Conservation (phyloP, 2,797 vertebrate genomes). For the Anguilla marmorata region DNA sequence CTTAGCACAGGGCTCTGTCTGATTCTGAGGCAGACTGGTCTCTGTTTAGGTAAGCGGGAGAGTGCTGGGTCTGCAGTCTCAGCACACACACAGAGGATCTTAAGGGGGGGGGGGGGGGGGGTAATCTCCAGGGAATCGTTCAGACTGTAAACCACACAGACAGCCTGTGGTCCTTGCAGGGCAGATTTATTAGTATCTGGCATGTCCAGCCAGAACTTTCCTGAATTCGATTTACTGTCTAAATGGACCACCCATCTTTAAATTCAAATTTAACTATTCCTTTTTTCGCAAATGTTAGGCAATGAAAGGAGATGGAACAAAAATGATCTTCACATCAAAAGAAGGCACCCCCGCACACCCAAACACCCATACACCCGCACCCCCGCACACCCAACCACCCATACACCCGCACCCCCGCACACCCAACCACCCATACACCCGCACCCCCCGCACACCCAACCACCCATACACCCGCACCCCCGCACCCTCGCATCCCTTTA, state of each 20-base stretch:
- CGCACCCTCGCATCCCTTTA: too few species aligned
- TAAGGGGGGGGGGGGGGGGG: too few species aligned
- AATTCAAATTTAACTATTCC: background rate
- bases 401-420: too few species aligned
- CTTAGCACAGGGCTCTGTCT: background rate
- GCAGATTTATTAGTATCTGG: background rate
- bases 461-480: too few species aligned
- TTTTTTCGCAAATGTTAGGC: background rate
- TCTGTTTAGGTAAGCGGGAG: background rate
- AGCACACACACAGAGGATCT: background rate
- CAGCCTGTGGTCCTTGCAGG: background rate
- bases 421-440: too few species aligned
- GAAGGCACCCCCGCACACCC: too few species aligned
- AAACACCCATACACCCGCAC: too few species aligned
- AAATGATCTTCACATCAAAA: background rate
- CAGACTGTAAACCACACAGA: background rate
- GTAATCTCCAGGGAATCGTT: background rate
- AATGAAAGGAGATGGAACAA: background rate
- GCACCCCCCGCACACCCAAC: too few species aligned
- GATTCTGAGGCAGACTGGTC: background rate
- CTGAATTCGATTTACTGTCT: background rate
- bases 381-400: too few species aligned
- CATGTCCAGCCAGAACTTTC: background rate
- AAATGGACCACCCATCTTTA: background rate
- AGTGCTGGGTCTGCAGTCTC: background rate